Conservation (phyloP, 2,113 vertebrate genomes). For the Mohoua ochrocephala region DNA sequence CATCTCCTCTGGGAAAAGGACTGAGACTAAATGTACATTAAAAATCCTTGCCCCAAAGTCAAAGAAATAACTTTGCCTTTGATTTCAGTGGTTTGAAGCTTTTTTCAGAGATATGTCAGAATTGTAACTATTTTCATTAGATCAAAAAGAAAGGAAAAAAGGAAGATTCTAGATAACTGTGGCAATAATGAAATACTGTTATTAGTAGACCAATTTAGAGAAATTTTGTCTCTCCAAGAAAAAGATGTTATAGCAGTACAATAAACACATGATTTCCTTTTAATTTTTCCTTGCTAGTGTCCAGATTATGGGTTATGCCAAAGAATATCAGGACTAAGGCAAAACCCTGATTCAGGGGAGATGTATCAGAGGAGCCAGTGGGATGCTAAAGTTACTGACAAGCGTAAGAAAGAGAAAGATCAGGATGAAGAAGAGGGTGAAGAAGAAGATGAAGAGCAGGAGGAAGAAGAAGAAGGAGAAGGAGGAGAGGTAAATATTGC, state of each 20-base stretch:
- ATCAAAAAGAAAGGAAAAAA: background rate
- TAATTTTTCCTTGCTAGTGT: conserved; percentile 74
- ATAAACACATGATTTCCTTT: background rate
- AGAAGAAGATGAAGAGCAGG: conserved; percentile 55
- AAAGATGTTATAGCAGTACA: background rate
- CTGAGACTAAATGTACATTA: background rate
- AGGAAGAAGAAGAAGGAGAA: conserved; percentile 60
- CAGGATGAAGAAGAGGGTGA: conserved; percentile 43
- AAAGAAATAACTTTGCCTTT: background rate
- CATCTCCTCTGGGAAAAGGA: background rate
- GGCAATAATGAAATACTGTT: background rate
- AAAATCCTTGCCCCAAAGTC: background rate
- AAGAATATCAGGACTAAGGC: conserved; percentile 81
- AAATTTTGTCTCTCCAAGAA: background rate
- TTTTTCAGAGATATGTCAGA: background rate
- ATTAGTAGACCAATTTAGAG: background rate
- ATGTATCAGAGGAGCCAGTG: conserved; percentile 78
- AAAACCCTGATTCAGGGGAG: conserved; percentile 75
- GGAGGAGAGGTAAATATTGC: conserved; percentile 64
- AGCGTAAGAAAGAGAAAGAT: conserved; percentile 57
- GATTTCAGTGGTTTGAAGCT: background rate
- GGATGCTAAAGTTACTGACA: conserved; percentile 69
- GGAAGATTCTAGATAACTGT: background rate
- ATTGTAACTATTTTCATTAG: background rate
- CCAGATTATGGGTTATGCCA: conserved; percentile 82